A percentile compares a stretch with the other conserved stretches of the same genome.
These are phyloP conservation scores for Cylloceria caligata DNA, from an alignment of 2,888 invertebrate species.

Conservation along the genomic window DNA sequence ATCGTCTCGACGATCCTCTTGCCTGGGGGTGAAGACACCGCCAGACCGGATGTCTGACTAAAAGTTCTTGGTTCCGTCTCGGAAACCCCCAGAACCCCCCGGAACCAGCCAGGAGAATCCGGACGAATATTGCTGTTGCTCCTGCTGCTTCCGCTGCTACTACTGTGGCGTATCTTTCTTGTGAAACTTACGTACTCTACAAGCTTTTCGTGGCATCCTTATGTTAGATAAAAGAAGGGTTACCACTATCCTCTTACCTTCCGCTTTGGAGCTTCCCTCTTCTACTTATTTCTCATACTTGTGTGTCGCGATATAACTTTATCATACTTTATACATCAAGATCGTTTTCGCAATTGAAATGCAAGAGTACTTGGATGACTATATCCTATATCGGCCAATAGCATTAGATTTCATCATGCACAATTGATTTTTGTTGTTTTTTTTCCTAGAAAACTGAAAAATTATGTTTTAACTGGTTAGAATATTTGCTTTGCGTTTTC, in stretches of 20 bases:
- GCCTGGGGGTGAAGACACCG: conserved; percentile 57
- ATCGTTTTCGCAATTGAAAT: background rate
- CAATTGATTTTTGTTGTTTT: too few species aligned
- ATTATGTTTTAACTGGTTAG: too few species aligned
- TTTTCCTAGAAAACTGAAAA: too few species aligned
- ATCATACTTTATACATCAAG: background rate
- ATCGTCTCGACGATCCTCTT: conserved; percentile 43
- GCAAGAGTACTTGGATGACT: background rate
- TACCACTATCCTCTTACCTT: conserved; percentile 39
- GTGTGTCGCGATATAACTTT: conserved; percentile 1
- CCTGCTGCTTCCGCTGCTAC: too few species aligned
- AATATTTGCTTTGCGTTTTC: conserved; percentile 1
- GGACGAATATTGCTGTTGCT: background rate
- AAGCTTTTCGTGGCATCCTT: conserved; percentile 52
- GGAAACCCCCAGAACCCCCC: conserved; percentile 62
- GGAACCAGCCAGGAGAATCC: conserved; percentile 44
- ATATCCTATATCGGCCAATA: too few species aligned
- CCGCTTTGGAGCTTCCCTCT: conserved; percentile 35
- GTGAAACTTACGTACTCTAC: conserved; percentile 50
- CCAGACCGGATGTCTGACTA: conserved; percentile 67
- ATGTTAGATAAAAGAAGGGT: conserved; percentile 33
- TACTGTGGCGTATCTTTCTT: conserved; percentile 28
- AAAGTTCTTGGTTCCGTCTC: conserved; percentile 67
- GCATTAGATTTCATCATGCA: too few species aligned
- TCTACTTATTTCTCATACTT: conserved; percentile 21